These are phyloP conservation scores for Lerema accius DNA, from an alignment of 1,140 invertebrate genomes.

Conservation along the genomic window DNA sequence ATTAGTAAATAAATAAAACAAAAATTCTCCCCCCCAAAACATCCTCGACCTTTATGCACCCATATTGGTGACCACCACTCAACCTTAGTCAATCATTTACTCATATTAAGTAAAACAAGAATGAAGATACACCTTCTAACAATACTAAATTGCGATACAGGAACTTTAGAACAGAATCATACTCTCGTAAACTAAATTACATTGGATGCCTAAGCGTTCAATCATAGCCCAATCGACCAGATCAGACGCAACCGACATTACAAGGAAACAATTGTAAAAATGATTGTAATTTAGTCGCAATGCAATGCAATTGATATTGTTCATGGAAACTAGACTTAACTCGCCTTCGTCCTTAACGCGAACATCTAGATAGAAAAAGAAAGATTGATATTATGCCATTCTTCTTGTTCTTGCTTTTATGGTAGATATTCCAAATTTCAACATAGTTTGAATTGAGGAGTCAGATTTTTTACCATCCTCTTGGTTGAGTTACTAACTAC, in stretches of 20 bases:
- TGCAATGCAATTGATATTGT: conserved; percentile 55
- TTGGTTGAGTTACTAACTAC: too few relatives aligned
- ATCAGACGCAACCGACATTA: conserved; percentile 46
- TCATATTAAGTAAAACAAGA: too few relatives aligned
- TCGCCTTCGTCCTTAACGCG: conserved; percentile 2
- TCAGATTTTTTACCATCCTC: too few relatives aligned
- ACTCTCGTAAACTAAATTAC: neutral
- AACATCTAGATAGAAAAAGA: neutral
- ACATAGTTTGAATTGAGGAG: too few relatives aligned
- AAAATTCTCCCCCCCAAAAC: too few relatives aligned
- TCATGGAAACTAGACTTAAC: conserved; percentile 33
- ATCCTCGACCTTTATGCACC: too few relatives aligned
- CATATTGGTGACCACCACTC: too few relatives aligned
- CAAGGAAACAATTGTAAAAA: conserved; percentile 53
- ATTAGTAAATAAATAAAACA: too few relatives aligned
- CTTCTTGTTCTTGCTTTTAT: neutral
- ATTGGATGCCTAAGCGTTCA: conserved; percentile 35
- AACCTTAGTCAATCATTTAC: too few relatives aligned
- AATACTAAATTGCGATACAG: neutral
- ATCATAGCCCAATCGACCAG: conserved; percentile 45
- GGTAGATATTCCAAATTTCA: too few relatives aligned
- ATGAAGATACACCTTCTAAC: neutral
- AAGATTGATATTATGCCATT: neutral
- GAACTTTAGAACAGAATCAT: neutral
- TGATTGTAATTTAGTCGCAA: conserved; percentile 53